Percentiles rank a stretch among this genome's conserved stretches.
phyloP scores from a whole-genome alignment of 1,140 invertebrate genomes.

The Calliopsis andreniformis region DNA sequence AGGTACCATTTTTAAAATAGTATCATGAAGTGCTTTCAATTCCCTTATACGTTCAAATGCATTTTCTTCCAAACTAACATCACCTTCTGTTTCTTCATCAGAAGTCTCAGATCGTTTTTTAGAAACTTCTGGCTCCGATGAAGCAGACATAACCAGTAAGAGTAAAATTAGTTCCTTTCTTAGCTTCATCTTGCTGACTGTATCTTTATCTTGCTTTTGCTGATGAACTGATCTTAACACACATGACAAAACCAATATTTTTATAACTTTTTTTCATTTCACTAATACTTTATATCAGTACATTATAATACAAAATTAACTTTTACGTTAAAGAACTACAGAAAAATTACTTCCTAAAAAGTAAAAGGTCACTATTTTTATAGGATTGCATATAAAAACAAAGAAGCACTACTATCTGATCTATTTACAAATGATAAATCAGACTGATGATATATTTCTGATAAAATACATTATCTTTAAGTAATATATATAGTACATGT shows the following conservation, averaged over 20 bases:
- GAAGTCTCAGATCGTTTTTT: constrained; percentile 37
- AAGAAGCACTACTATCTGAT: no score
- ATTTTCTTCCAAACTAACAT: constrained; percentile 48
- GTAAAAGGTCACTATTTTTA: no score
- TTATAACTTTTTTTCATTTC: background rate
- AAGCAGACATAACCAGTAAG: constrained; percentile 29
- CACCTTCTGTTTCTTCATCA: constrained; percentile 35
- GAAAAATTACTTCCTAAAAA: no score
- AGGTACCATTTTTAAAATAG: constrained; percentile 71
- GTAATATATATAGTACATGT: no score
- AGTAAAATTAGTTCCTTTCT: constrained; percentile 33
- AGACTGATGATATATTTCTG: no score
- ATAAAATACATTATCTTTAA: no score
- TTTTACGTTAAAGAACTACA: background rate
- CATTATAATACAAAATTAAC: background rate
- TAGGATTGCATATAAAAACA: no score
- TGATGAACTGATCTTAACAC: constrained; percentile 15
- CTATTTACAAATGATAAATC: no score
- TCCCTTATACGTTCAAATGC: constrained; percentile 70
- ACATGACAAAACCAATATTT: background rate
- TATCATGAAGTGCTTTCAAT: constrained; percentile 69
- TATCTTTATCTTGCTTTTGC: constrained; percentile 8
- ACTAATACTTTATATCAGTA: background rate
- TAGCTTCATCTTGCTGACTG: constrained; percentile 27
- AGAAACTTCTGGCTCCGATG: constrained; percentile 11